These are phyloP conservation scores for Sarcophaga rosellei DNA, from an alignment of 2,888 invertebrate genomes.

Conservation along the genomic window DNA sequence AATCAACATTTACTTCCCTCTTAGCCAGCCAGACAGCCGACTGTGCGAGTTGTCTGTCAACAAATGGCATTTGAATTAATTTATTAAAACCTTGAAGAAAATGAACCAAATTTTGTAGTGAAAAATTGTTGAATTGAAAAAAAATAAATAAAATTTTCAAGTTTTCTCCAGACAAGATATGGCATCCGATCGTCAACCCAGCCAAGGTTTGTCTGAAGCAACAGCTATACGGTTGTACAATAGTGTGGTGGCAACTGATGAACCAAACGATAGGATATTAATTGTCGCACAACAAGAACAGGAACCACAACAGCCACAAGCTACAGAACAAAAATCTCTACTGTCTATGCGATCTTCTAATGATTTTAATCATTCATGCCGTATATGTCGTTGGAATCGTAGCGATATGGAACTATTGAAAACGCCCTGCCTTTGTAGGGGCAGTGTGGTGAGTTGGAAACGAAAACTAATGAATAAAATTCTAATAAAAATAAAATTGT, in stretches of 20 bases:
- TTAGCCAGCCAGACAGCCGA: too few relatives aligned
- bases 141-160: background rate
- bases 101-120: slow-evolving; percentile 21
- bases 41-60: too few relatives aligned
- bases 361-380: slow-evolving; percentile 76
- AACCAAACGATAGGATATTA: background rate
- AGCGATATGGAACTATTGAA: slow-evolving; percentile 75
- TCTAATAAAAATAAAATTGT: background rate
- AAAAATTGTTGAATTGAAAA: background rate
- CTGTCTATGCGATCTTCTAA: slow-evolving; percentile 74
- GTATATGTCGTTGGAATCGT: slow-evolving; percentile 79
- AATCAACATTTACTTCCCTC: too few relatives aligned
- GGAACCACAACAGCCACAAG: background rate
- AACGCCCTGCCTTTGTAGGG: slow-evolving; percentile 79
- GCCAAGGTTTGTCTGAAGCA: slow-evolving; percentile 71
- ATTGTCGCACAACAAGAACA: background rate
- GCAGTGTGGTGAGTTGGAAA: slow-evolving; percentile 76
- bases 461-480: background rate
- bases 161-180: slow-evolving; percentile 5
- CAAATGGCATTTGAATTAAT: background rate
- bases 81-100: background rate
- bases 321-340: slow-evolving; percentile 58
- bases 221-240: slow-evolving; percentile 73
- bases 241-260: slow-evolving; percentile 65
- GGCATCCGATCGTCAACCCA: background rate